Evolutionary conservation across 1,140 invertebrate genomes (phyloP), one percentile per base, ranked within the genome.

Genomic region (Conopomorpha cramerella): DNA sequence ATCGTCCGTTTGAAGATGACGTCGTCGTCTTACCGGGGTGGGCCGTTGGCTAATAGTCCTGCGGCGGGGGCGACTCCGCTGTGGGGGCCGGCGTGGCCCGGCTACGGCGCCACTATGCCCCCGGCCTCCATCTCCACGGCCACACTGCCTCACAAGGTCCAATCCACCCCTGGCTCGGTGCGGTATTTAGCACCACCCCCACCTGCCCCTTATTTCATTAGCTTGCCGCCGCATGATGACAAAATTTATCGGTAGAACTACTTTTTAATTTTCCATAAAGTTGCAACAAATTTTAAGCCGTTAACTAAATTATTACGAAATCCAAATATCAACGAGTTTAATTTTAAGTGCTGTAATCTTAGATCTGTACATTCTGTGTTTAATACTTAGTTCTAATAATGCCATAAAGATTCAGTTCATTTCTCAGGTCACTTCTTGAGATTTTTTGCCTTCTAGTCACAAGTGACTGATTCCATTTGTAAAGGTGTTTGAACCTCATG

Each of bases 1-100:
- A 89, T 95, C 11, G 88, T 93, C 8, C 81, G 91, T 14, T 56
- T 87, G 46, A 77, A 80, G 46, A 87, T 85, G 82, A 83, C 79
- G 25, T 82, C 81, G 13, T 83, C 79, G 3, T 84, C 86, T 35
- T 88, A 88, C 42, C 81, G 85, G 32, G 85, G 86, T 35, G 85
- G 81, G 16, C 85, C 85, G 76, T 45, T 82, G 79, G 45, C 82
- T 68, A 46, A 78, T 78, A 55, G 82, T 34, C 67, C 61, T 1
- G 54, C 59, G 13, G 59, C 53, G 42, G 76, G 54, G 51, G 81
- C 38, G 41, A 81, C 55, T 64, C 82, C 37, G 63, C 11, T 85
- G 74, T 72, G 82, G 82, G 42, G 78, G 44, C 31, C 71, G 55
- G 46, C 71, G 48, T 45, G 67, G 55, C 71, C 76, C 1, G 81